phyloP scores from a whole-genome alignment of 1,140 invertebrate genomes.

The Drosophila nigrodunni region DNA sequence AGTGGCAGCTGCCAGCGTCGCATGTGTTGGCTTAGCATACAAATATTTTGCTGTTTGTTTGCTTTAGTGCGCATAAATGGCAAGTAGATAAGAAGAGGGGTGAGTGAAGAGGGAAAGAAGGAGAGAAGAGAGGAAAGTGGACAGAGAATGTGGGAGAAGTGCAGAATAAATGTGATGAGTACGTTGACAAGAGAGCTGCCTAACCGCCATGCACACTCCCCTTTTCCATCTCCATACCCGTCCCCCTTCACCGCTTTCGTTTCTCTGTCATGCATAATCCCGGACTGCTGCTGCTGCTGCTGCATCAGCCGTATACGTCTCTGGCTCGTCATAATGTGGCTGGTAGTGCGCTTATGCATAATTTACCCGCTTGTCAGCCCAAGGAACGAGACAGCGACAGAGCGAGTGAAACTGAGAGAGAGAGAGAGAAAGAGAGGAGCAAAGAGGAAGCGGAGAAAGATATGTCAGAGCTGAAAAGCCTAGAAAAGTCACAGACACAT shows the following conservation, averaged over 20 bases:
- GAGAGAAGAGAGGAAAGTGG: constrained; percentile 4
- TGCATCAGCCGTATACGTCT: constrained; percentile 71
- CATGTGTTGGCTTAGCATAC: constrained; percentile 83
- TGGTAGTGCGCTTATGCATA: constrained; percentile 81
- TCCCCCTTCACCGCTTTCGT: background rate
- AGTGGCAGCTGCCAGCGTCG: constrained; percentile 65
- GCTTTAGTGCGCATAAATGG: constrained; percentile 78
- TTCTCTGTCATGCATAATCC: constrained; percentile 71
- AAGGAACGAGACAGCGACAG: constrained; percentile 29
- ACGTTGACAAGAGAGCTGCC: constrained; percentile 74
- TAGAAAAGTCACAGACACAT: constrained; percentile 16
- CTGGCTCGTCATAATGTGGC: constrained; percentile 76
- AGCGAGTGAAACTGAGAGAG: background rate
- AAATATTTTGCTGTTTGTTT: constrained; percentile 83
- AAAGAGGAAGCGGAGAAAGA: background rate
- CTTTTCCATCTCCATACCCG: background rate
- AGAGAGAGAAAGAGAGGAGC: background rate
- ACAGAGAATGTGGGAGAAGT: background rate
- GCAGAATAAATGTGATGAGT: constrained; percentile 70
- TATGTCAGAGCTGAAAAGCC: constrained; percentile 26
- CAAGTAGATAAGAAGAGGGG: constrained; percentile 6
- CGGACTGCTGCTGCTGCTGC: constrained; percentile 56
- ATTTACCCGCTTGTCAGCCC: constrained; percentile 77
- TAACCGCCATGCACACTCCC: constrained; percentile 15
- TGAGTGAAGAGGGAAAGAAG: background rate